Evolutionary conservation across 1,140 invertebrate genomes (phyloP).

Genomic region (Drosophila malerkotliana): DNA sequence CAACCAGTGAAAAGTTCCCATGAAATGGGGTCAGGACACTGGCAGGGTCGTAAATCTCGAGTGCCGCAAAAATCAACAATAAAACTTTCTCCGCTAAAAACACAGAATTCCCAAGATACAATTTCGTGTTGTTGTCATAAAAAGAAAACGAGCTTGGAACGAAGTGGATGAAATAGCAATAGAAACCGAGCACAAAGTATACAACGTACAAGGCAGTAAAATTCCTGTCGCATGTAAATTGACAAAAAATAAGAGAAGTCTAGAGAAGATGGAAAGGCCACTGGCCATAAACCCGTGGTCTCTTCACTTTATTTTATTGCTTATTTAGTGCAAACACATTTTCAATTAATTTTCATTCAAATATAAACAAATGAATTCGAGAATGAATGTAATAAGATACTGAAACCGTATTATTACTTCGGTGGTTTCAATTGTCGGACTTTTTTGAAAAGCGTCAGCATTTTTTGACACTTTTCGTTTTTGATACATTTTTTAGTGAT

Average conservation of each 20-base stretch:
- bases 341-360: constrained; percentile 21
- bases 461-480: neutral
- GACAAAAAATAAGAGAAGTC: constrained; percentile 20
- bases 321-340: constrained; percentile 27
- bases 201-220: constrained; percentile 43
- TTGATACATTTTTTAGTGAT: constrained; percentile 30
- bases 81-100: constrained; percentile 67
- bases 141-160: constrained; percentile 46
- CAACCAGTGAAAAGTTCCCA: constrained; percentile 9
- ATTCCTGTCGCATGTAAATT: constrained; percentile 52
- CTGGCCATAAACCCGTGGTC: neutral
- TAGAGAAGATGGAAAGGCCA: neutral
- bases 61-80: constrained; percentile 73
- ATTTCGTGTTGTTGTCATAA: constrained; percentile 61
- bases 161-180: constrained; percentile 42
- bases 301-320: constrained; percentile 40
- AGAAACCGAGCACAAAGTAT: constrained; percentile 15
- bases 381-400: neutral
- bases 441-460: neutral
- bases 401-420: neutral
- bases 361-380: neutral
- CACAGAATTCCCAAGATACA: constrained; percentile 61
- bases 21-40: constrained; percentile 50
- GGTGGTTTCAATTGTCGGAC: neutral
- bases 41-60: constrained; percentile 62